A percentile compares a stretch with the other conserved stretches of the same genome.
Evolutionary conservation across 2,888 invertebrate genomes (phyloP).

Genomic region (Sphecodes monilicornis): DNA sequence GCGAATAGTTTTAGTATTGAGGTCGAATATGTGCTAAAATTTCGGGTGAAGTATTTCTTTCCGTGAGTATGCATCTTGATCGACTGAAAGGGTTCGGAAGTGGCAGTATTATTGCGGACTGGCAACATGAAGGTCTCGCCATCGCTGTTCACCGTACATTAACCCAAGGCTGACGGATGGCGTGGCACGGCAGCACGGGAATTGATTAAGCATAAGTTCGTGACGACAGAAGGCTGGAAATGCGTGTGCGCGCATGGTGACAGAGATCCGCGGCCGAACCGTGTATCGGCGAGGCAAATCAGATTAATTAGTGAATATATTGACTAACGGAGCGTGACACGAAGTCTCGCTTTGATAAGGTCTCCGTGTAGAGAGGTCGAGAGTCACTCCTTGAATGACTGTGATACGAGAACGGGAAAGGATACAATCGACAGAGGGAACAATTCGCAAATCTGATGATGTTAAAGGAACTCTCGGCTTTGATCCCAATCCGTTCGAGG

Average conservation of each 20-base stretch:
- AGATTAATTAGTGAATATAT: constrained; percentile 71
- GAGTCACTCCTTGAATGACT: constrained; percentile 60
- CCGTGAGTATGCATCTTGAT: neutral
- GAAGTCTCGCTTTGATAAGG: constrained; percentile 71
- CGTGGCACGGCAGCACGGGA: constrained; percentile 47
- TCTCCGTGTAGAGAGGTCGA: constrained; percentile 58
- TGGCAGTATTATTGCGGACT: neutral
- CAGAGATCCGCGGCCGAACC: constrained; percentile 36
- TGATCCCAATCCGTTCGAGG: constrained; percentile 68
- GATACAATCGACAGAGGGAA: constrained; percentile 41
- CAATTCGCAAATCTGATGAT: constrained; percentile 56
- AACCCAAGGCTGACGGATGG: constrained; percentile 34
- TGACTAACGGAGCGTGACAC: constrained; percentile 65
- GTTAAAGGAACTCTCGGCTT: constrained; percentile 63
- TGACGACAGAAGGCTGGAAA: constrained; percentile 63
- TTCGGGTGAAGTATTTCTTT: neutral
- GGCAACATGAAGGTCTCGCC: neutral
- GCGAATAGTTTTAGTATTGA: neutral
- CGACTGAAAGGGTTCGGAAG: neutral
- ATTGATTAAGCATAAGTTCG: constrained; percentile 61
- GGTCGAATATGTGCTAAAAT: neutral
- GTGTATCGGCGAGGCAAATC: constrained; percentile 65
- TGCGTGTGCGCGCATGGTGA: constrained; percentile 61
- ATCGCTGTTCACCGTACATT: constrained; percentile 13
- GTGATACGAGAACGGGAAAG: constrained; percentile 50